These are phyloP conservation scores for Puffinus mauretanicus DNA, from an alignment of 2,113 vertebrate species.

Conservation along the genomic window DNA sequence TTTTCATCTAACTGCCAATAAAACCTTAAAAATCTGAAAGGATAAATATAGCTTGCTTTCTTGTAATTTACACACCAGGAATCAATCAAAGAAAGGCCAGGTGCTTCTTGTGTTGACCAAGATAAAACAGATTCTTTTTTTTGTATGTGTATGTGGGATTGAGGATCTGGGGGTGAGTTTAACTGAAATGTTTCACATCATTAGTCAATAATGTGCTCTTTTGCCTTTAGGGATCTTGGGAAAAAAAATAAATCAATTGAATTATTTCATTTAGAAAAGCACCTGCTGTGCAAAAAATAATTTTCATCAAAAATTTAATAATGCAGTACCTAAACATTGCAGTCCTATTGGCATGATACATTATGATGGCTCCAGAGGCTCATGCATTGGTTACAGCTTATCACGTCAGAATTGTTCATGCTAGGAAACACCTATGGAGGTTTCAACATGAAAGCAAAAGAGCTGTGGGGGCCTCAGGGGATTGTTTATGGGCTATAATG, in stretches of 20 bases:
- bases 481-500: background rate
- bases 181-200: background rate
- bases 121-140: background rate
- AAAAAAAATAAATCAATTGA: conserved; percentile 15
- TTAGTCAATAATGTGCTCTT: conserved; percentile 23
- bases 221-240: background rate
- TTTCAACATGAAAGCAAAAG: background rate
- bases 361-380: background rate
- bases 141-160: background rate
- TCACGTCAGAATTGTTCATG: background rate
- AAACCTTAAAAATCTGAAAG: background rate
- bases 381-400: background rate
- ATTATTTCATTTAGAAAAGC: conserved; percentile 49
- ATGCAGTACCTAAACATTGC: background rate
- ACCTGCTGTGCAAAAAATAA: conserved; percentile 34
- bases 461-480: background rate
- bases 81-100: background rate
- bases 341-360: background rate
- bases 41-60: background rate
- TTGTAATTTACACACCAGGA: conserved; percentile 15
- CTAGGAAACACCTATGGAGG: background rate
- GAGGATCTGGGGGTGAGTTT: background rate
- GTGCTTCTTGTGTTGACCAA: background rate
- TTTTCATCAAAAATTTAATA: conserved; percentile 50
- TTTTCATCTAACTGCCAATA: background rate